Evolutionary conservation across 2,113 vertebrate species (phyloP).

Genomic region (Elephantulus edwardii): DNA sequence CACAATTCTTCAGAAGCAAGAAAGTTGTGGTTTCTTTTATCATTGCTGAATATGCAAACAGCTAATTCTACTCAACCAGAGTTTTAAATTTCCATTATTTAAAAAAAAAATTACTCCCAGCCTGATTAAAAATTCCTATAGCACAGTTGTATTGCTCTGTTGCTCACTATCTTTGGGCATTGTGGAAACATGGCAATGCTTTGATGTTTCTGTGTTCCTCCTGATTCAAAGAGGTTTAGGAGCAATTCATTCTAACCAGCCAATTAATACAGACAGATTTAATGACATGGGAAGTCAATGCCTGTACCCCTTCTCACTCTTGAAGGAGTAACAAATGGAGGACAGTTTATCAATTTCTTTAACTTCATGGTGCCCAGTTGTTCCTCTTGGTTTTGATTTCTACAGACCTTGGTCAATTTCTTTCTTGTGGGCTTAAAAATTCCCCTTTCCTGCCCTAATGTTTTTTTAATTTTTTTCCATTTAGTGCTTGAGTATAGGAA

Average conservation of each 20-base stretch:
- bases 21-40: slow-evolving; percentile 13
- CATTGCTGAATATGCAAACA: background rate
- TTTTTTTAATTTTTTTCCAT: background rate
- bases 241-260: background rate
- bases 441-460: background rate
- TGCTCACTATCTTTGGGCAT: background rate
- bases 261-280: background rate
- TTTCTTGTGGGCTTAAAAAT: background rate
- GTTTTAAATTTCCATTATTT: background rate
- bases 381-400: background rate
- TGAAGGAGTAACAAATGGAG: background rate
- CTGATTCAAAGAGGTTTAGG: background rate
- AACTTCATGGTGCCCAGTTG: background rate
- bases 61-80: background rate
- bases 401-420: background rate
- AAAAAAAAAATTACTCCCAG: background rate
- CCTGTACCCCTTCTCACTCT: background rate
- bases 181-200: background rate
- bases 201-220: background rate
- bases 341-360: background rate
- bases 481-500: background rate
- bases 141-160: background rate
- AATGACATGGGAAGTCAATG: background rate
- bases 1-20: slow-evolving; percentile 15
- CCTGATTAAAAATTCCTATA: background rate